Evolutionary conservation across 2,888 invertebrate genomes (phyloP), one percentile per base, ranked within the genome.

Genomic region (Ferrisia virgata): DNA sequence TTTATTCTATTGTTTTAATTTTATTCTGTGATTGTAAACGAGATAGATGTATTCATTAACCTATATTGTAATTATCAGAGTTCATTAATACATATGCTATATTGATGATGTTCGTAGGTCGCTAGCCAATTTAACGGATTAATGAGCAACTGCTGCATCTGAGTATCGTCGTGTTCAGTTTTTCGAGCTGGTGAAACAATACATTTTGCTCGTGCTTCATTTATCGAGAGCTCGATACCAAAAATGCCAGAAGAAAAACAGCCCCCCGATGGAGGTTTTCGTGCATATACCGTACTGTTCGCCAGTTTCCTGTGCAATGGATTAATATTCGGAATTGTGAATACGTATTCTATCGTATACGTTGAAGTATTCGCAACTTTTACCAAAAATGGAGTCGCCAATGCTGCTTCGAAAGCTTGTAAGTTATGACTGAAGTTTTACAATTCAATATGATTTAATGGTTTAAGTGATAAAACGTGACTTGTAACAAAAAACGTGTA

Each of bases 291-390:
- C 85, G 93, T 97, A 18, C 92, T 96, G 91, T 87, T 95, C 64
- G 95, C 93, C 69, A 95, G 96, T 85, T 96, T 97, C 89, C 90
- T 96, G 85, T 94, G 94, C 87, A 97, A 97, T 89, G 97, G 97
- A 6, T 93, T 96, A 81, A 90, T 97, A 82, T 96, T 97, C 89
- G 96, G 97, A 78, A 92, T 96, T 72, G 96, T 97, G 87, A 97
- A 97, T 90, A 94, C 94, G 0, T 96, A 94, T 88, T 94, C 96
- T 86, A 92, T 96, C 36, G 91, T 96, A 86, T 95, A 94, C 88
- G 90, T 91, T 8, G 92, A 93, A 86, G 91, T 96, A 72, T 91
- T 91, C 87, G 90, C 91, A 80, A 91, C 92, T 87, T 90, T 96
- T 85, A 88, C 90, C 85, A 89, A 89, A n/a, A 90, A 91, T 85